Percentiles rank a stretch among this genome's conserved stretches.
Evolutionary conservation across 2,113 vertebrate species (phyloP).

Genomic region (Hypocryptadius cinnamomeus): DNA sequence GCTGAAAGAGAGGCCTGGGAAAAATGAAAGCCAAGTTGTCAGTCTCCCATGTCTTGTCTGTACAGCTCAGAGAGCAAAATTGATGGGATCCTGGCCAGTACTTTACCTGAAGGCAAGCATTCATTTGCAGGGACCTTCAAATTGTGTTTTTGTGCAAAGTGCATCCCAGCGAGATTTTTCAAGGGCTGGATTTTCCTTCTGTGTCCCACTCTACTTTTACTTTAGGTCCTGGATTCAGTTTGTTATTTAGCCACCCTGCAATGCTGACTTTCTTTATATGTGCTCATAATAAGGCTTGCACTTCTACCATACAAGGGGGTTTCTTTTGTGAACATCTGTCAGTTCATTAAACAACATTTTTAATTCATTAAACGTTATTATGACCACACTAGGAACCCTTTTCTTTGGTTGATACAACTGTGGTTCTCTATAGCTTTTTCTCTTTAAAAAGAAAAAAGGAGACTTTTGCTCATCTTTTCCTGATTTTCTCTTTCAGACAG

Average conservation of each 20-base stretch:
- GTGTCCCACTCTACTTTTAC: not conserved
- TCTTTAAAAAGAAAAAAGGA: not conserved
- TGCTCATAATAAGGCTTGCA: not conserved
- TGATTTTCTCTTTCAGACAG: not conserved
- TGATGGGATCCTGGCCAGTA: not conserved
- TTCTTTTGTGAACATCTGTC: not conserved
- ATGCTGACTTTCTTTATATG: not conserved
- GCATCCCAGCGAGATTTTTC: not conserved
- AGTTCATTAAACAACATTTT: not conserved
- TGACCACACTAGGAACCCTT: not conserved
- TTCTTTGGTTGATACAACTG: not conserved
- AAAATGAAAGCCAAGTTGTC: not conserved
- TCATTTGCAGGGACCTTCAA: not conserved
- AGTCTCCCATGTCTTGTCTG: not conserved
- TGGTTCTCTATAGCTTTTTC: not conserved
- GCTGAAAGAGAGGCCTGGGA: not conserved
- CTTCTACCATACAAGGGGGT: fast-evolving
- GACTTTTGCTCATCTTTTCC: not conserved
- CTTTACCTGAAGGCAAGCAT: not conserved
- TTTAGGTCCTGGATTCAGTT: not conserved
- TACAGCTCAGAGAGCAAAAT: not conserved
- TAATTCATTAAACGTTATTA: not conserved
- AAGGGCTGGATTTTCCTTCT: not conserved
- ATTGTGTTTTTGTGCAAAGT: not conserved
- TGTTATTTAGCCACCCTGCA: not conserved